Evolutionary conservation across 2,888 invertebrate genomes (phyloP).

Genomic region (Spilosoma lubricipeda): DNA sequence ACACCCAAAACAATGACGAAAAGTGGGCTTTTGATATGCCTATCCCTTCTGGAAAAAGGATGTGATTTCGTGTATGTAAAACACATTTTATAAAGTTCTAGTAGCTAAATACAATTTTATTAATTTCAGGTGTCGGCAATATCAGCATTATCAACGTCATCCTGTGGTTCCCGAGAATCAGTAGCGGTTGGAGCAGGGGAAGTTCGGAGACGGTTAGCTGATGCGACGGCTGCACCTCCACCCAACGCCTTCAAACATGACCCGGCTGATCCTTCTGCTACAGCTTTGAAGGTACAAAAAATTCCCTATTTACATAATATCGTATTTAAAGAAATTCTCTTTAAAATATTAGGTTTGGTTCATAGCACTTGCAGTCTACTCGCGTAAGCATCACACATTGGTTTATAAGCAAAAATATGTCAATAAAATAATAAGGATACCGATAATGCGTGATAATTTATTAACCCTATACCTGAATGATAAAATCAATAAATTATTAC

Average conservation of each 20-base stretch:
- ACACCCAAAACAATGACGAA: too few species aligned
- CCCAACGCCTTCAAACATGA: slow-evolving; percentile 94
- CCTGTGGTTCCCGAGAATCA: slow-evolving; percentile 86
- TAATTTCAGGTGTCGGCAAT: slow-evolving; percentile 66
- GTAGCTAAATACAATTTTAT: neutral
- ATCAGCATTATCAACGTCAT: slow-evolving; percentile 74
- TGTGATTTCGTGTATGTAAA: too few species aligned
- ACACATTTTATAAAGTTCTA: neutral
- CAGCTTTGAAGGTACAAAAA: slow-evolving; percentile 93
- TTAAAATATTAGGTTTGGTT: neutral
- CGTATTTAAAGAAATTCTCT: neutral
- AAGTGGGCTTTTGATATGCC: too few species aligned
- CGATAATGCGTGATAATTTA: neutral
- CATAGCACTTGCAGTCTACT: neutral
- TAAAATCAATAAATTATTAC: too few species aligned
- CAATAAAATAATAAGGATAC: neutral
- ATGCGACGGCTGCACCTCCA: slow-evolving; percentile 87
- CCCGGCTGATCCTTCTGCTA: slow-evolving; percentile 99
- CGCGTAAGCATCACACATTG: neutral
- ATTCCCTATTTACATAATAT: neutral
- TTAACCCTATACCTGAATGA: too few species aligned
- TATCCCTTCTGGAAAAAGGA: too few species aligned
- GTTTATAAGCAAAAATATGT: neutral
- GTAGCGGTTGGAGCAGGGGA: slow-evolving; percentile 94
- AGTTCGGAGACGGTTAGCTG: slow-evolving; percentile 93